These are phyloP conservation scores for Eurytoma adleriae DNA, from an alignment of 2,888 invertebrate genomes.

Conservation along the genomic window DNA sequence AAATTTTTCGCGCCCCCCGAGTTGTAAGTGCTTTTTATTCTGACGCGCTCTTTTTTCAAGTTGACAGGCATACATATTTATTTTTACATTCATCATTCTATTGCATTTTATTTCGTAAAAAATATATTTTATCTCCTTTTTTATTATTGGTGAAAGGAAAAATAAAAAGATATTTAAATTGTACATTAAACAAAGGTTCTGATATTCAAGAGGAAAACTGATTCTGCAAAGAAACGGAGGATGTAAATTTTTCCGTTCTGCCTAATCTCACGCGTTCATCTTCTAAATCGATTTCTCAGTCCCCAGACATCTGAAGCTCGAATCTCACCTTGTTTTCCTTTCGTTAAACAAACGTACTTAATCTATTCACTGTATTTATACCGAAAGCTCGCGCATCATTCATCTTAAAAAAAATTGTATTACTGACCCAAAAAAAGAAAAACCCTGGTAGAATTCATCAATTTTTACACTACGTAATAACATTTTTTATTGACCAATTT, in stretches of 20 bases:
- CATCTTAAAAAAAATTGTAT: too few relatives aligned
- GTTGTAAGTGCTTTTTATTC: not conserved
- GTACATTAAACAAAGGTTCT: not conserved
- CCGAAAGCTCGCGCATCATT: too few relatives aligned
- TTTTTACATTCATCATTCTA: not conserved
- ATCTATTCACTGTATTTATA: too few relatives aligned
- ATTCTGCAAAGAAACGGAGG: not conserved
- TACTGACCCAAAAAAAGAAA: too few relatives aligned
- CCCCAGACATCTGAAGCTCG: slow-evolving; percentile 11
- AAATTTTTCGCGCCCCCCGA: slow-evolving; percentile 1
- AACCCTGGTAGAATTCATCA: too few relatives aligned
- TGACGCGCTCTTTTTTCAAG: not conserved
- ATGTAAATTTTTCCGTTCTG: slow-evolving; percentile 23
- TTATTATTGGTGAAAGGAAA: not conserved
- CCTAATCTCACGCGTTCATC: slow-evolving; percentile 51
- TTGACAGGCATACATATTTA: not conserved
- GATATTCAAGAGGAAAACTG: not conserved
- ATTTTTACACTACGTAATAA: too few relatives aligned
- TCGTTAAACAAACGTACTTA: slow-evolving; percentile 19
- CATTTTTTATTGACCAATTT: too few relatives aligned
- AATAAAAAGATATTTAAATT: not conserved
- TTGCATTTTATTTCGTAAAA: not conserved
- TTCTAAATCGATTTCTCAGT: slow-evolving; percentile 41
- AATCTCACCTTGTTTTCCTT: slow-evolving; percentile 21
- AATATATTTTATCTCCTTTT: not conserved